Base-by-base conservation (phyloP, 2,797 vertebrate species). In the Eremophila alpestris region DNA sequence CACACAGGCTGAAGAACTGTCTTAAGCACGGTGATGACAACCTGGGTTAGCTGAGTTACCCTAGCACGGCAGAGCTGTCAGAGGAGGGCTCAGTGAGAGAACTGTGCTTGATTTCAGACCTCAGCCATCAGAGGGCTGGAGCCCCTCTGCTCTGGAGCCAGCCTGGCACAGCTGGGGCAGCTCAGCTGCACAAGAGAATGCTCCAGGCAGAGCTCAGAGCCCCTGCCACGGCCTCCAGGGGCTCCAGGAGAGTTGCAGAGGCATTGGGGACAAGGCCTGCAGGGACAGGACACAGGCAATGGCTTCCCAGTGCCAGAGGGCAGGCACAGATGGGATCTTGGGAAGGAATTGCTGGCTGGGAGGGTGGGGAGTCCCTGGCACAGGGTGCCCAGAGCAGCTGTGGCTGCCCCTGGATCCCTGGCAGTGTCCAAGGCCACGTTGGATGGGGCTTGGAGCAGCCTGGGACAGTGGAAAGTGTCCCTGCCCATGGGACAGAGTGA, bases 401-500 rank as follows among this genome's bases (percentile, higher is more conserved):
- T 7, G 76, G 59, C 40, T 80, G 60, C 8, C 40, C 17, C 40
- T 64, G 49, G 12, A 48, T 67, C 69, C 41, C 54, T 74, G 68
- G 41, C 0, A 88, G 30, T 29, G 48, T 1, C 15, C 69, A 7
- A 14, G 30, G 7, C 6, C 26, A 67, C 54, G 60, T 0, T 60
- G 40, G 54, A 74, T 0, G 1, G 16, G 11, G 30, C 4, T 34
- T 9, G 46, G 7, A 63, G 22, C 43, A 27, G 0, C 2, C 12
- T 12, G 16, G 46, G 8, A 3, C 0, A 12, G 12, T 36, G 54
- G 30, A 2, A 67, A 4, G 0, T 32, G 48, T 32, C 41, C 22
- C 26, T 68, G 41, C 5, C 7, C 48, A 36, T 10, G 60, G 45
- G 68, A 40, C 13, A 10, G 5, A 2, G 0, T 26, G 24, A 20